phyloP scores from a whole-genome alignment of 2,888 invertebrate species.

The Orthonychiurus folsomi region DNA sequence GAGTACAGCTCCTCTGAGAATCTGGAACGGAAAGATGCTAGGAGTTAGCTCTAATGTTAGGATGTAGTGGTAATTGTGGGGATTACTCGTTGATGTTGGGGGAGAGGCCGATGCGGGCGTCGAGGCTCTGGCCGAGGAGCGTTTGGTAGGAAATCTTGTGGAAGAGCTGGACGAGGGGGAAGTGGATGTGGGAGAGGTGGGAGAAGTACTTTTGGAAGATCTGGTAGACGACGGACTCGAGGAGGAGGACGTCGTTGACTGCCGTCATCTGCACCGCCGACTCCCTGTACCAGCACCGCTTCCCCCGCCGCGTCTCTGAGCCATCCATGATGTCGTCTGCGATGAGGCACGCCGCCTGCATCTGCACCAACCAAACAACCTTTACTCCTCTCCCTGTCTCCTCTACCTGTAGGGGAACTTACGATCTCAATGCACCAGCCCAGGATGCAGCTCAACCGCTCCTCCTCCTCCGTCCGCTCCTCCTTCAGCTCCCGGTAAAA shows the following conservation, averaged over 20 bases:
- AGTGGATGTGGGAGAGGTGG: neutral
- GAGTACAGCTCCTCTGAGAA: slow-evolving; percentile 81
- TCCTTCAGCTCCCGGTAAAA: neutral
- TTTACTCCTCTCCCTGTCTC: too few relatives aligned
- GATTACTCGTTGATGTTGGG: slow-evolving; percentile 4
- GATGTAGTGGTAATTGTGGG: neutral
- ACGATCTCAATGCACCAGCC: neutral
- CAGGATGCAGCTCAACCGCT: neutral
- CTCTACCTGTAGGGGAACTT: neutral
- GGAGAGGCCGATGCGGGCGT: slow-evolving; percentile 44
- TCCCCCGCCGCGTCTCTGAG: slow-evolving; percentile 48
- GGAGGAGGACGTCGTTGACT: slow-evolving; percentile 11
- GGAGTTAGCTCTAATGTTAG: neutral
- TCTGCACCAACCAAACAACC: too few relatives aligned
- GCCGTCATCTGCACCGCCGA: neutral
- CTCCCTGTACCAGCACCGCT: slow-evolving; percentile 49
- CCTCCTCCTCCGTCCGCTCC: neutral
- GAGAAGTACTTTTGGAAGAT: slow-evolving; percentile 7
- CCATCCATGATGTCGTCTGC: slow-evolving; percentile 53
- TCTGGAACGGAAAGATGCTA: slow-evolving; percentile 3
- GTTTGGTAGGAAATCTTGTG: slow-evolving; percentile 53
- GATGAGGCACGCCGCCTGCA: slow-evolving; percentile 51
- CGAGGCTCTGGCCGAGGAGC: slow-evolving; percentile 70
- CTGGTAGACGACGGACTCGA: slow-evolving; percentile 3
- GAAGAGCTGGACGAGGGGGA: slow-evolving; percentile 6